A percentile compares a stretch with the other conserved stretches of the same genome.
Conservation (phyloP, 1,140 invertebrate genomes). For the Mactra quadrangularis region DNA sequence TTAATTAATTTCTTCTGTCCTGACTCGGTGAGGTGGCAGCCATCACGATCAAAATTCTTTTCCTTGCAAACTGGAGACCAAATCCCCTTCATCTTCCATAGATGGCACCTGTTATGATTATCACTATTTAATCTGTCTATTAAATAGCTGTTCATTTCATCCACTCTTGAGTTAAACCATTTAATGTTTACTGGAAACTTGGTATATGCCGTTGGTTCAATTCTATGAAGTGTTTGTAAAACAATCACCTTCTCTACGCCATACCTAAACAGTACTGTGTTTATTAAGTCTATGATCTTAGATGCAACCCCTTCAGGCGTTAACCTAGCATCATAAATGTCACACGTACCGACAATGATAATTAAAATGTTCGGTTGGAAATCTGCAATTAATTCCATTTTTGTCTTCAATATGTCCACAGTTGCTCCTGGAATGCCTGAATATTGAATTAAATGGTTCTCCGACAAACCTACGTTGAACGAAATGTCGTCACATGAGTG, state of each 20-base stretch:
- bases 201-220: background rate
- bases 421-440: background rate
- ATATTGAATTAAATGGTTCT: no score
- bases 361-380: background rate
- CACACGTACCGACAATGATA: background rate
- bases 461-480: no score
- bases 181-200: background rate
- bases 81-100: no score
- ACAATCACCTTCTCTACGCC: no score
- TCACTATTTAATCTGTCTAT: background rate
- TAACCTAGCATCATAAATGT: background rate
- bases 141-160: background rate
- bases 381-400: background rate
- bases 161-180: slow-evolving; percentile 9
- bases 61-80: no score
- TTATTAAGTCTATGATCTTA: background rate
- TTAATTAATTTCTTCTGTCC: no score
- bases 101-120: background rate
- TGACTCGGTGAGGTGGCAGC: no score
- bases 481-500: no score
- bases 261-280: background rate
- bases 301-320: background rate
- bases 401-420: background rate
- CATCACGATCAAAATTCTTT: no score
- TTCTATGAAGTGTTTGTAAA: background rate